A percentile compares a stretch with the other conserved stretches of the same genome.
Evolutionary conservation across 2,797 vertebrate genomes (phyloP).

Genomic region (Acanthis flammea): DNA sequence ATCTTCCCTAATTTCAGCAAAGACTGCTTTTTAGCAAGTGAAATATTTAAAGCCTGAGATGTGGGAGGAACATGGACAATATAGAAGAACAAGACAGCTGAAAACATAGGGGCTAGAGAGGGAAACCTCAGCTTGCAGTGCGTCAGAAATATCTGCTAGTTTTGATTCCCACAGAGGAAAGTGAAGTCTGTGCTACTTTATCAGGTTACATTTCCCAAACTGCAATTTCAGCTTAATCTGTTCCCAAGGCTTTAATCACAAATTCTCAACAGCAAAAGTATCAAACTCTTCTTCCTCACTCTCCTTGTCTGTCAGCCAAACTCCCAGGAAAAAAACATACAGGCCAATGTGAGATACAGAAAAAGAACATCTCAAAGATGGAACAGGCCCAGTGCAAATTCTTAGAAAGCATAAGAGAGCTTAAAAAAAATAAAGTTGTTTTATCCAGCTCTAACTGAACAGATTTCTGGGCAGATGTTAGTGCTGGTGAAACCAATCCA

Average conservation of each 20-base stretch:
- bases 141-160: conserved; percentile 15
- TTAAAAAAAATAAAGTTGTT: neutral
- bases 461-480: conserved; percentile 2
- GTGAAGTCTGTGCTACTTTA: conserved; percentile 3
- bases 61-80: neutral
- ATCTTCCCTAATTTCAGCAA: neutral
- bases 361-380: conserved; percentile 46
- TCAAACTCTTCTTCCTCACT: conserved; percentile 12
- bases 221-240: conserved; percentile 39
- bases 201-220: conserved; percentile 29
- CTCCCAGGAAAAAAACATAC: conserved; percentile 35
- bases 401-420: conserved; percentile 69
- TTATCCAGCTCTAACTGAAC: conserved; percentile 33
- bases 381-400: conserved; percentile 62
- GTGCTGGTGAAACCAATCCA: neutral
- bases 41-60: neutral
- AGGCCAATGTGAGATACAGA: neutral
- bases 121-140: neutral
- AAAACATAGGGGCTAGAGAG: neutral
- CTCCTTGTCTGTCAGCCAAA: neutral
- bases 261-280: conserved; percentile 45
- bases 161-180: neutral
- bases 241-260: conserved; percentile 55
- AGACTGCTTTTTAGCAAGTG: neutral
- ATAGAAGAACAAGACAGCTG: neutral